These are phyloP conservation scores for Bicyclus anynana DNA, from an alignment of 1,140 invertebrate genomes.

Conservation along the genomic window DNA sequence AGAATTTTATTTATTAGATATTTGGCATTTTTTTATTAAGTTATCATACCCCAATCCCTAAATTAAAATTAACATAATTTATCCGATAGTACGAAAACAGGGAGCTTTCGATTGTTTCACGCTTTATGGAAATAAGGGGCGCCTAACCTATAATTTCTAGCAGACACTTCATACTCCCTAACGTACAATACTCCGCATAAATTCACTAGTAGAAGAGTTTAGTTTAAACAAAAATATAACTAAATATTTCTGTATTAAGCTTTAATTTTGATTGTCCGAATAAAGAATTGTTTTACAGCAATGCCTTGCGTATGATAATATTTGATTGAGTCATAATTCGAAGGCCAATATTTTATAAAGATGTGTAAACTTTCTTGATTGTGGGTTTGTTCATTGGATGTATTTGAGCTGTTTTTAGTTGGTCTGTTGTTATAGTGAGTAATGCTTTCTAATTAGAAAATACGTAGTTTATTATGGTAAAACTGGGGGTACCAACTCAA, in stretches of 20 bases:
- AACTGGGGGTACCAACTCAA: no score
- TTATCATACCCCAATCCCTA: not conserved
- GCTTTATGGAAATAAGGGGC: conserved; percentile 31
- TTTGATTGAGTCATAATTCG: conserved; percentile 67
- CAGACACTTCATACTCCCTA: conserved; percentile 52
- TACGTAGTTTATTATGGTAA: no score
- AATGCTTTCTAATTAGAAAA: no score
- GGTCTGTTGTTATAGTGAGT: no score
- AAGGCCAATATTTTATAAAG: conserved; percentile 35
- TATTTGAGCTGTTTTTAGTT: conserved; percentile 48
- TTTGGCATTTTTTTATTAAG: no score
- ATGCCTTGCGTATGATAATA: not conserved
- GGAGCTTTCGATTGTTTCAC: conserved; percentile 8
- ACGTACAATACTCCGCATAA: conserved; percentile 23
- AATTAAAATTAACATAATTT: conserved; percentile 2
- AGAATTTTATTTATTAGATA: no score
- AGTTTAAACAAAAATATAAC: conserved; percentile 9
- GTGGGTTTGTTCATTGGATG: no score
- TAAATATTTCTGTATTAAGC: not conserved
- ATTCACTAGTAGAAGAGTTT: not conserved
- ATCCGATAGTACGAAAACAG: conserved; percentile 22
- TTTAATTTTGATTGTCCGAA: conserved; percentile 5
- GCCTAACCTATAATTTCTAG: conserved; percentile 52
- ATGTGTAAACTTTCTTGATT: conserved; percentile 52
- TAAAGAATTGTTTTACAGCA: not conserved